These are phyloP conservation scores for Poeciliopsis prolifica DNA, from an alignment of 2,113 vertebrate species.

Conservation along the genomic window DNA sequence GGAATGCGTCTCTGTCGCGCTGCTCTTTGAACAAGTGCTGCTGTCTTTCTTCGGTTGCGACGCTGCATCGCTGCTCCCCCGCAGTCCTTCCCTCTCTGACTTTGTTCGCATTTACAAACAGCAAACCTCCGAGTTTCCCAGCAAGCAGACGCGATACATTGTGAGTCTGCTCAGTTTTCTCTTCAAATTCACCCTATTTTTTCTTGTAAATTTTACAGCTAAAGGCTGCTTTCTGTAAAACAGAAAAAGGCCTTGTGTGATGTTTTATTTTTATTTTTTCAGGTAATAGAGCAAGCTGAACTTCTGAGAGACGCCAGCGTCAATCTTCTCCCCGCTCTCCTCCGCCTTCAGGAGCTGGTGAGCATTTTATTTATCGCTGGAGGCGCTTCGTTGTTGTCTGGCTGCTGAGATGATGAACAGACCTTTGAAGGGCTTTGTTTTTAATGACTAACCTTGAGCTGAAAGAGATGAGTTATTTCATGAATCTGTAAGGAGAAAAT, in stretches of 20 bases:
- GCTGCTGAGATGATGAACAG: constrained; percentile 21
- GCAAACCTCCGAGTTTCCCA: constrained; percentile 63
- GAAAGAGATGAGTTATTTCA: constrained; percentile 17
- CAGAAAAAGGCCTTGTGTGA: background rate
- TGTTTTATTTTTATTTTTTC: constrained; percentile 23
- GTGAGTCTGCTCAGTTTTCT: constrained; percentile 81
- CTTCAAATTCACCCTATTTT: constrained; percentile 5
- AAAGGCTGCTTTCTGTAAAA: background rate
- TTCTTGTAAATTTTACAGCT: constrained; percentile 9
- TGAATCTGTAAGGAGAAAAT: constrained; percentile 10
- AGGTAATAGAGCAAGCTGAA: constrained; percentile 96
- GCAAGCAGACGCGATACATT: constrained; percentile 88
- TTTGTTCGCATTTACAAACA: constrained; percentile 89
- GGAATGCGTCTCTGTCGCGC: constrained; percentile 84
- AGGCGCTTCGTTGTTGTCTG: constrained; percentile 28
- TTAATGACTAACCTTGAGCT: constrained; percentile 48
- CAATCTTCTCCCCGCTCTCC: constrained; percentile 91
- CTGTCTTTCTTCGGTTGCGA: constrained; percentile 79
- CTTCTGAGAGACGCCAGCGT: constrained; percentile 90
- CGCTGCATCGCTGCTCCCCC: constrained; percentile 73
- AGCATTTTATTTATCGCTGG: constrained; percentile 39
- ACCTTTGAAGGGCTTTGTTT: constrained; percentile 20
- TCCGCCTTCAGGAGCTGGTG: constrained; percentile 95
- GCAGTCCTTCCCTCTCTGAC: constrained; percentile 86
- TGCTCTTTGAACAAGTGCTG: constrained; percentile 91